phyloP scores from a whole-genome alignment of 2,113 vertebrate species.

The Lepus europaeus region DNA sequence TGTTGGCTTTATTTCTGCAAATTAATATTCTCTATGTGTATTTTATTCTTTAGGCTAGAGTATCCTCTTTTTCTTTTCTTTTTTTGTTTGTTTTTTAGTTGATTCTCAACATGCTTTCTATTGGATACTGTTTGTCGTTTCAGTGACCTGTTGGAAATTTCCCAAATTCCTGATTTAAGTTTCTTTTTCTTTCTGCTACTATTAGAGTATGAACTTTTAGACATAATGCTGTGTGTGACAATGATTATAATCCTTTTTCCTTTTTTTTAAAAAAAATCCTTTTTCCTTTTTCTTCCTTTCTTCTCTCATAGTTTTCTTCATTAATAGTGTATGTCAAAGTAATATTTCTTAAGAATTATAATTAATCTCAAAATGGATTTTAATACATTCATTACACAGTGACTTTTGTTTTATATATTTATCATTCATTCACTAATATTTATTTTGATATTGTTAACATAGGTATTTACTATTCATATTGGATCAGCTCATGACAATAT shows the following conservation, averaged over 20 bases:
- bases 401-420: neutral
- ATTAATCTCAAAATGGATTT: neutral
- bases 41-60: constrained; percentile 72
- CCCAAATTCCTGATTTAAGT: constrained; percentile 74
- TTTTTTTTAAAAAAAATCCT: neutral
- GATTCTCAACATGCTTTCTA: constrained; percentile 74
- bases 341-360: neutral
- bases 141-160: constrained; percentile 79
- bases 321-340: constrained; percentile 23
- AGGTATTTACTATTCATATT: neutral
- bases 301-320: constrained; percentile 34
- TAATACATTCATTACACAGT: neutral
- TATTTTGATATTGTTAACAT: constrained; percentile 7
- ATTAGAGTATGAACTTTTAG: constrained; percentile 52
- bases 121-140: constrained; percentile 83
- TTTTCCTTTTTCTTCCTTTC: neutral
- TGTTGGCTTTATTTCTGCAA: constrained; percentile 79
- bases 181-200: constrained; percentile 70
- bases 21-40: constrained; percentile 72
- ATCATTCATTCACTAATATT: constrained; percentile 17
- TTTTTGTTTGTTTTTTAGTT: constrained; percentile 7
- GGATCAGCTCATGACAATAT: neutral
- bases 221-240: constrained; percentile 33
- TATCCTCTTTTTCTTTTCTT: constrained; percentile 54
- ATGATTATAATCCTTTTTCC: neutral